Evolutionary conservation across 2,888 invertebrate genomes (phyloP), one percentile per base, ranked within the genome.

Genomic region (Euspilapteryx auroguttella): DNA sequence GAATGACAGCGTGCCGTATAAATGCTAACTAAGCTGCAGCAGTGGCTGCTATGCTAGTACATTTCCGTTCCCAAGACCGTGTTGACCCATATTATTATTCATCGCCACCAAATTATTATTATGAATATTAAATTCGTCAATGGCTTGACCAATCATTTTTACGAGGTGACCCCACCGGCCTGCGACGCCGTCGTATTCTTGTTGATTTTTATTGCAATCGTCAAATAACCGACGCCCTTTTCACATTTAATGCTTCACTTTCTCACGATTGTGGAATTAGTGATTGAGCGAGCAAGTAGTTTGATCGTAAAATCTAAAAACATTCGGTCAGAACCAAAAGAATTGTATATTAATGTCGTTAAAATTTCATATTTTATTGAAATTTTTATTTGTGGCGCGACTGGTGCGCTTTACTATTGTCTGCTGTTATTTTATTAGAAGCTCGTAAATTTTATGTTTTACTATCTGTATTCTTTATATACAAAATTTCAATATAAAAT

Each of bases 311-410:
- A 68, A 40, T 33, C 47, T 55, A 5, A n/a, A 9, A 25, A 23
- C 23, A 6, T 21, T 14, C n/a, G 6, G 9, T 26, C 15, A 6
- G 26, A 39, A 41, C n/a, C n/a, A n/a, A n/a, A n/a, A n/a, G n/a
- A n/a, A n/a, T n/a, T n/a, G 65, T 48, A 69, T 71, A 68, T 66
- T 66, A 62, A 55, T 56, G 56, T 58, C 63, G 65, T 71, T 66
- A 73, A 69, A 63, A 46, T 6, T 2, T n/a, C 13, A 25, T 14
- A 13, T 12, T 25, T 11, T n/a, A 22, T n/a, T n/a, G n/a, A n/a
- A n/a, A n/a, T n/a, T n/a, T n/a, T n/a, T n/a, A n/a, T n/a, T n/a
- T n/a, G n/a, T n/a, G n/a, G n/a, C n/a, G n/a, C n/a, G n/a, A n/a
- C n/a, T n/a, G n/a, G n/a, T n/a, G n/a, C n/a, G n/a, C n/a, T n/a